Base-by-base conservation (phyloP, 2,888 invertebrate species). In the Leuctra nigra region DNA sequence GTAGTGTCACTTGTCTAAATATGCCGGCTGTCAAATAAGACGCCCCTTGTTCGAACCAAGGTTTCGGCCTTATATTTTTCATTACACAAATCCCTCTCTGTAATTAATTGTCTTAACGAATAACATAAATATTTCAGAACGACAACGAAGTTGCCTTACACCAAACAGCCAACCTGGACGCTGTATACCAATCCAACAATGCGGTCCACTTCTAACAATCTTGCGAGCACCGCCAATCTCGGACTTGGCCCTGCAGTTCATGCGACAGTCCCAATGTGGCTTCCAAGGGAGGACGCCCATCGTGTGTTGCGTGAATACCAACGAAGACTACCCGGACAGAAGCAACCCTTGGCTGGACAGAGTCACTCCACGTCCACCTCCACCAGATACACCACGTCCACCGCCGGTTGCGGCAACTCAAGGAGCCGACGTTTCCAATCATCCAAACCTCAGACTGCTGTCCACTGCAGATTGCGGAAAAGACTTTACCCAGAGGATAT, bases 401-500 rank as follows among this genome's bases (percentile, higher is more conserved):
- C n/a, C n/a, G n/a, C n/a, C n/a, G n/a, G n/a, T n/a, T n/a, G n/a
- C n/a, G n/a, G n/a, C n/a, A n/a, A n/a, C n/a, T n/a, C n/a, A n/a
- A n/a, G n/a, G n/a, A n/a, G n/a, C n/a, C n/a, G n/a, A n/a, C n/a
- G n/a, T n/a, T n/a, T n/a, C n/a, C n/a, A n/a, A n/a, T n/a, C 50
- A 50, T 20, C 50, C 20, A 20, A 50, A 50, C 22, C 33, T 14
- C 2, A n/a, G n/a, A 2, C 35, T 50, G 35, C 20, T 50, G 2
- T 18, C 33, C 22, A 4, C 9, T 22, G 46, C 46, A n/a, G 2
- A 7, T n/a, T 54, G 54, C 33, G 54, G 54, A 1, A 18, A 16
- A 9, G 54, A 54, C 29, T 44, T 46, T 20, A 2, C 44, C 4
- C 4, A 46, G 18, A 44, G 54, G 33, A 54, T 54, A 9, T 46